Evolutionary conservation across 2,113 vertebrate species (phyloP).

Genomic region (Halichoerus grypus): DNA sequence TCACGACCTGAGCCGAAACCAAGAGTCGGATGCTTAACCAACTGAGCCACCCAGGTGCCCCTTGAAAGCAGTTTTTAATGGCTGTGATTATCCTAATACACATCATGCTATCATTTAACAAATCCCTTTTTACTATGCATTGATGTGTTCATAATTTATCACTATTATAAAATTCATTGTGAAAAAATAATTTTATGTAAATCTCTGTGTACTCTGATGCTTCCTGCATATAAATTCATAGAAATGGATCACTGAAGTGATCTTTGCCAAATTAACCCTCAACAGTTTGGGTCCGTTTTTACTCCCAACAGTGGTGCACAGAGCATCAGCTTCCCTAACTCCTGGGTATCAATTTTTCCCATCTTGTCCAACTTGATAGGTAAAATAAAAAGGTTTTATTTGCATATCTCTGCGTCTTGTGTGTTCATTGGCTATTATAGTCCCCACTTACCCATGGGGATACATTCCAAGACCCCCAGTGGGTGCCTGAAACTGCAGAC

Average conservation of each 20-base stretch:
- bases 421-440: background rate
- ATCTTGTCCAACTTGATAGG: background rate
- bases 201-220: background rate
- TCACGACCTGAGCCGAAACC: background rate
- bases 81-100: slow-evolving; percentile 24
- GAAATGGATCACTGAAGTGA: background rate
- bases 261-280: slow-evolving; percentile 25
- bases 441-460: background rate
- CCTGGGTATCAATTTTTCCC: background rate
- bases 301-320: background rate
- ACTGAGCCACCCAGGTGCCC: background rate
- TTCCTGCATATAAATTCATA: slow-evolving; percentile 21
- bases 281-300: background rate
- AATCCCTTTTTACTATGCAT: background rate
- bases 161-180: background rate
- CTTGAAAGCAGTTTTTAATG: slow-evolving; percentile 59
- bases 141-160: slow-evolving; percentile 24
- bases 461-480: background rate
- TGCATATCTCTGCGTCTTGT: background rate
- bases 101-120: background rate
- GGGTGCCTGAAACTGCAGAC: background rate
- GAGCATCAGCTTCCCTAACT: background rate
- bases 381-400: background rate
- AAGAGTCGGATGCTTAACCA: background rate
- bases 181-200: background rate